Percentiles rank a stretch among this genome's conserved stretches.
Conservation (phyloP, 2,888 invertebrate genomes). For the Pterostichus madidus region DNA sequence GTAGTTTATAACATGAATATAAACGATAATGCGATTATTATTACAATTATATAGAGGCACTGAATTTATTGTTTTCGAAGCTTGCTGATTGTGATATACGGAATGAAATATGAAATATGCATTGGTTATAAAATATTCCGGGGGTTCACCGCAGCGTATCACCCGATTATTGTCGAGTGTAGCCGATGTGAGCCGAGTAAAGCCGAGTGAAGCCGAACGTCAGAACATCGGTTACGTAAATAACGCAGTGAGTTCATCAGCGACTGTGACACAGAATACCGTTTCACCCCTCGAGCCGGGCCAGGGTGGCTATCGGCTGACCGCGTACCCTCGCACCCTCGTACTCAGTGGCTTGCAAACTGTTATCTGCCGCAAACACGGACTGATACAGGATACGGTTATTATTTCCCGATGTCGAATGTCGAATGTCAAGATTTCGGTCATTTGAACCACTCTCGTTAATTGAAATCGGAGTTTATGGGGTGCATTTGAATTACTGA, state of each 20-base stretch:
- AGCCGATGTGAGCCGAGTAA: not conserved
- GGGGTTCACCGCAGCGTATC: not conserved
- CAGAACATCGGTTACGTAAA: slow-evolving; percentile 2
- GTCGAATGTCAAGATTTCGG: too few species aligned
- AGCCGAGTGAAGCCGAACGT: not conserved
- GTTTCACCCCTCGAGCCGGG: not conserved
- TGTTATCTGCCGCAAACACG: too few species aligned
- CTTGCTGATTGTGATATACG: not conserved
- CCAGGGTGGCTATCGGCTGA: not conserved
- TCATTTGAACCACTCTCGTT: too few species aligned
- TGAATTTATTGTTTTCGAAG: slow-evolving; percentile 32
- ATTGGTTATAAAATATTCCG: slow-evolving; percentile 43
- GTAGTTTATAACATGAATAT: slow-evolving; percentile 27
- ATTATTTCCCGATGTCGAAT: too few species aligned
- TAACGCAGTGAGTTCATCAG: slow-evolving; percentile 7
- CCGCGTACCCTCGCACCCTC: too few species aligned
- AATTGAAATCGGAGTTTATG: too few species aligned
- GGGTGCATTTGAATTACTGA: slow-evolving; percentile 1
- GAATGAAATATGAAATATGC: slow-evolving; percentile 42
- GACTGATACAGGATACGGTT: too few species aligned
- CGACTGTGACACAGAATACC: not conserved
- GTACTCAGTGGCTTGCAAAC: too few species aligned
- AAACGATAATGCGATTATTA: slow-evolving; percentile 45
- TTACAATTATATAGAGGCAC: slow-evolving; percentile 23
- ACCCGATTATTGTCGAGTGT: not conserved